Conservation (phyloP, 2,113 vertebrate genomes). For the Pelecanus crispus region DNA sequence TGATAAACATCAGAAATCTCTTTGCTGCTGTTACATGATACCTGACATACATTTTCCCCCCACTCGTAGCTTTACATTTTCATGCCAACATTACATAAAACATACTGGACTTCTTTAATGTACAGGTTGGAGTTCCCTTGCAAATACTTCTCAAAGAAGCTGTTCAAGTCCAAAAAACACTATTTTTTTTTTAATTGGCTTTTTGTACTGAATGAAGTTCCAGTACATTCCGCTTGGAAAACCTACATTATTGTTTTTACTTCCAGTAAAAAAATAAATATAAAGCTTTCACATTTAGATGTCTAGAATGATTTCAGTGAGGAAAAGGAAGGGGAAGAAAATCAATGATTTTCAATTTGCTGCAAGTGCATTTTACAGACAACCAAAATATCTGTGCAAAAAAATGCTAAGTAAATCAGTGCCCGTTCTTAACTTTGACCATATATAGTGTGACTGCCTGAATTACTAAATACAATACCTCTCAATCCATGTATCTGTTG, state of each 20-base stretch:
- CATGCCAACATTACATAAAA: conserved; percentile 42
- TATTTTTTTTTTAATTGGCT: not conserved
- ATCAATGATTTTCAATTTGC: not conserved
- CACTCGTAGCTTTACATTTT: not conserved
- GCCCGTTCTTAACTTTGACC: not conserved
- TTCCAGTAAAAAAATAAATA: not conserved
- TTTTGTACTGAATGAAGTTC: not conserved
- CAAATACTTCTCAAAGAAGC: not conserved
- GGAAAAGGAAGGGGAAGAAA: not conserved
- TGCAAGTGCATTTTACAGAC: not conserved
- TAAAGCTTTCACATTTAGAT: not conserved
- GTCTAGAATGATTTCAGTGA: not conserved
- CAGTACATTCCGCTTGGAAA: not conserved
- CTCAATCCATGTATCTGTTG: not conserved
- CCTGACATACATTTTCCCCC: not conserved
- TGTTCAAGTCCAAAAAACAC: not conserved
- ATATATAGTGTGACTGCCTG: not conserved
- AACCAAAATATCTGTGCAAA: not conserved
- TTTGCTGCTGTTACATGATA: conserved; percentile 30
- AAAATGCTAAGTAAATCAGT: not conserved
- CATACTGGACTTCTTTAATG: not conserved
- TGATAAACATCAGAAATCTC: conserved; percentile 59
- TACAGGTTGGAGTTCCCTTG: not conserved
- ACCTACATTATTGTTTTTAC: not conserved
- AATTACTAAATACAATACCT: not conserved